These are phyloP conservation scores for Cordilura impudica DNA, from an alignment of 2,888 invertebrate genomes.

Conservation along the genomic window DNA sequence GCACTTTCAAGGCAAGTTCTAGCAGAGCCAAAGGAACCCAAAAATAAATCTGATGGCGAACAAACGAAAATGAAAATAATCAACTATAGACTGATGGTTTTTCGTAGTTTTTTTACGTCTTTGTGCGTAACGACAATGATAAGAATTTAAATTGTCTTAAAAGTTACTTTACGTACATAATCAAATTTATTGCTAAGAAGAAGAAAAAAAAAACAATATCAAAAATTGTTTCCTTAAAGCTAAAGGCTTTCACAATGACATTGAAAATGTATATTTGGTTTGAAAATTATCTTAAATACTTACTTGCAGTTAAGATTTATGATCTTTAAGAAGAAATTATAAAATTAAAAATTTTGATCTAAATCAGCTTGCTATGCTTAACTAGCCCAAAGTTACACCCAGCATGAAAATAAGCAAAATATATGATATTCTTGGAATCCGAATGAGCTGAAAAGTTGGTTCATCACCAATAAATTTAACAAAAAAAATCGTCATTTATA, in stretches of 20 bases:
- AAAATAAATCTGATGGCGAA: background rate
- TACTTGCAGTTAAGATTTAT: too few relatives aligned
- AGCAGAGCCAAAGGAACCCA: too few relatives aligned
- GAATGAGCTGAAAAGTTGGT: too few relatives aligned
- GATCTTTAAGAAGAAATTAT: too few relatives aligned
- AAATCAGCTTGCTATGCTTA: too few relatives aligned
- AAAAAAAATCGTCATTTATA: too few relatives aligned
- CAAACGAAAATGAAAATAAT: background rate
- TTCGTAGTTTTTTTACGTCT: background rate
- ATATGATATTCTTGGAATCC: too few relatives aligned
- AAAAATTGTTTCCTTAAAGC: background rate
- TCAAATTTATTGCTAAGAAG: background rate
- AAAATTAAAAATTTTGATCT: too few relatives aligned
- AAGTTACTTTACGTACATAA: background rate
- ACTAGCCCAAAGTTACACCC: too few relatives aligned
- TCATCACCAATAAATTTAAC: too few relatives aligned
- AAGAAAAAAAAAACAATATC: background rate
- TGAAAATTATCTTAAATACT: too few relatives aligned
- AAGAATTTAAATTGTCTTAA: conserved; percentile 32
- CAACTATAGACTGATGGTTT: background rate
- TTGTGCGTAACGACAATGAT: conserved; percentile 25
- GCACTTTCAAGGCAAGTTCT: background rate
- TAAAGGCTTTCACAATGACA: background rate
- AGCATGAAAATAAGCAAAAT: too few relatives aligned
- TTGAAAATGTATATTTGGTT: background rate